phyloP scores from a whole-genome alignment of 2,113 vertebrate species.

The Myanophis thanlyinensis region DNA sequence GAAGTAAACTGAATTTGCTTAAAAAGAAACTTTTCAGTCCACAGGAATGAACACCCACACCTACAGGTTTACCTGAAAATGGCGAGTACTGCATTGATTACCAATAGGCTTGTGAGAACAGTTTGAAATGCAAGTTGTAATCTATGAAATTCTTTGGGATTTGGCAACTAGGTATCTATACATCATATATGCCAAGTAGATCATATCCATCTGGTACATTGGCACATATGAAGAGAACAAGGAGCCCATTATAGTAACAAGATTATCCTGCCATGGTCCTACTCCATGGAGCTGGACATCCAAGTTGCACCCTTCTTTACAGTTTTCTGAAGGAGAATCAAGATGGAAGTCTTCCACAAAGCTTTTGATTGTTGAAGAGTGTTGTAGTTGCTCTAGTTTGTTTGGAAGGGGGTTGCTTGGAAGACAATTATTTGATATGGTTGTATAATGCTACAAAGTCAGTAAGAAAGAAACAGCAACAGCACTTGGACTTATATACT shows the following conservation, averaged over 20 bases:
- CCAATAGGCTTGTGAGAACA: neutral
- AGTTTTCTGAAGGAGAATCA: neutral
- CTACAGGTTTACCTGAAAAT: neutral
- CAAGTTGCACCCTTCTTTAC: neutral
- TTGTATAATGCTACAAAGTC: neutral
- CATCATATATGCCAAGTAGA: neutral
- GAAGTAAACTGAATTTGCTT: neutral
- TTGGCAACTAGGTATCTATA: neutral
- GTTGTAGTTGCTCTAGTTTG: neutral
- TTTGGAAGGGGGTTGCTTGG: neutral
- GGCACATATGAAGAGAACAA: neutral
- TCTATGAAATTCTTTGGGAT: neutral
- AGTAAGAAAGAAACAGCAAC: neutral
- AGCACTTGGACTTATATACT: too few relatives aligned
- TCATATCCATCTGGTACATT: neutral
- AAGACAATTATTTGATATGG: neutral
- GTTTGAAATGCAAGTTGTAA: neutral
- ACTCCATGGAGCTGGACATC: neutral
- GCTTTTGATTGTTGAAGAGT: neutral
- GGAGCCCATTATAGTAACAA: neutral
- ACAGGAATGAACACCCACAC: neutral
- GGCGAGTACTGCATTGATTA: neutral
- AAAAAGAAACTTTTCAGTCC: neutral
- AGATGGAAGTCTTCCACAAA: neutral
- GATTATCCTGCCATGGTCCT: neutral